Base-by-base conservation (phyloP, 2,797 vertebrate species). In the Danio kyathit region DNA sequence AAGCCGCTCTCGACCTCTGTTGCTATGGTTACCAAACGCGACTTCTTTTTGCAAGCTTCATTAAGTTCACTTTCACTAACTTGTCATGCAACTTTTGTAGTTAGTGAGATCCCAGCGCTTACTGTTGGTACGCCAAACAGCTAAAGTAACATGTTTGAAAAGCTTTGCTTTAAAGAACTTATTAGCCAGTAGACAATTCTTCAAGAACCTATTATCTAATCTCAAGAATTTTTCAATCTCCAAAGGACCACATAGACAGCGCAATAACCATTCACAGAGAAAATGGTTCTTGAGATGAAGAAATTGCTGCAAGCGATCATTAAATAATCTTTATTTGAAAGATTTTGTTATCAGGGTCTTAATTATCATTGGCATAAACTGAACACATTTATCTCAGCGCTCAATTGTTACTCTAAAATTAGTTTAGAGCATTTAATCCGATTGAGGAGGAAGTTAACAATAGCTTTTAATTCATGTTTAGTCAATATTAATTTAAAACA, bases 1-100 rank as follows among this genome's bases (percentile, higher is more conserved):
- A n/a, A n/a, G n/a, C n/a, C 9, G 10, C 57, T 9, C 4, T 38
- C 0, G 5, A 51, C 8, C 16, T 46, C 5, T n/a, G 9, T 75
- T 75, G 73, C 46, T 75, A 75, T 75, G 73, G 73, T 63, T 75
- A 63, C 72, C 29, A 46, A n/a, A 49, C 4, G 17, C 44, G 5
- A 17, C 19, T 19, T 57, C 7, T 61, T 19, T 49, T 61, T 10
- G 21, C 19, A 7, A 51, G 56, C 5, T 5, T 60, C 14, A 6
- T 16, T 59, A 12, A 29, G 29, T 29, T 29, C 29, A 21, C 12
- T 10, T 7, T n/a, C 17, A 56, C 61, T 74, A n/a, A 41, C 11
- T 74, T 69, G 6, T 29, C 17, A 5, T 5, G 13, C n/a, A 67
- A 48, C 29, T 41, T 51, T 51, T 17, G 13, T 21, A 14, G 8